phyloP scores from a whole-genome alignment of 1,140 invertebrate species.

The Lepidurus apus region DNA sequence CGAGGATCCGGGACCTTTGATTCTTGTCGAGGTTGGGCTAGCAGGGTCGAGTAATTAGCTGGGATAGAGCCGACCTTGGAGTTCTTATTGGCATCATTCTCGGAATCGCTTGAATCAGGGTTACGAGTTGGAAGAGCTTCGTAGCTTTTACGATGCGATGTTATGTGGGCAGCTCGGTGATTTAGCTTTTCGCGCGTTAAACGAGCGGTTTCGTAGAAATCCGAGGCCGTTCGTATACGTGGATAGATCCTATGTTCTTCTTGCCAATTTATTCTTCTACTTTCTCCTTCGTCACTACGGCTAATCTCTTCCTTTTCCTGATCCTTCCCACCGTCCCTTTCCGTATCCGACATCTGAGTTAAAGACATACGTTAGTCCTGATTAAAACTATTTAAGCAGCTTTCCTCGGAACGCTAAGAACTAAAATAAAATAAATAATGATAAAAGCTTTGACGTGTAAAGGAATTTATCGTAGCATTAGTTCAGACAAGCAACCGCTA shows the following conservation, averaged over 20 bases:
- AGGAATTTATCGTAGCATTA: no score
- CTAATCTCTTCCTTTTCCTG: background rate
- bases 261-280: background rate
- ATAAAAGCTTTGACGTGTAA: no score
- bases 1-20: background rate
- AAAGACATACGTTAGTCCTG: background rate
- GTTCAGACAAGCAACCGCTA: no score
- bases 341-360: background rate
- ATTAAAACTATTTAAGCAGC: background rate
- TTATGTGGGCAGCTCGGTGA: background rate
- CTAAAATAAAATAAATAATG: no score
- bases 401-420: background rate
- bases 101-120: background rate
- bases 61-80: constrained; percentile 9
- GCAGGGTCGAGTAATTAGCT: constrained; percentile 6
- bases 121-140: background rate
- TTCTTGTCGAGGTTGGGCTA: background rate
- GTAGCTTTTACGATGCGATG: background rate
- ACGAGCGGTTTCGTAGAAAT: background rate
- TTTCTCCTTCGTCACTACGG: background rate
- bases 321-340: background rate
- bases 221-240: background rate
- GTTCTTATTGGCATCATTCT: background rate
- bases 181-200: background rate
- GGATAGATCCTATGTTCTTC: background rate